Evolutionary conservation across 1,140 invertebrate species (phyloP).

Genomic region (Trichonephila inaurata): DNA sequence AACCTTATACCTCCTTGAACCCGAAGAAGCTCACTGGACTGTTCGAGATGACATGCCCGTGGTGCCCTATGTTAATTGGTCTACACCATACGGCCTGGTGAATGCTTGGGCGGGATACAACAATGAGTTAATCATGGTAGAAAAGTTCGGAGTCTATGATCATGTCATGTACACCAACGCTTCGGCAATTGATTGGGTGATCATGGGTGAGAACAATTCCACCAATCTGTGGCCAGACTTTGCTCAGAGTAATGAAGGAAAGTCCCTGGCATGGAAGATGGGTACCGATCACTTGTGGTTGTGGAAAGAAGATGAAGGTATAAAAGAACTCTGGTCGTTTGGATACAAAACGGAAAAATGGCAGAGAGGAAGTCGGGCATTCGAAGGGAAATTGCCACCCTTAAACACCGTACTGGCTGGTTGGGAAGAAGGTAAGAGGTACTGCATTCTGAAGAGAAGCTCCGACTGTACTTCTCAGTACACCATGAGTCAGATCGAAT

Average conservation of each 20-base stretch:
- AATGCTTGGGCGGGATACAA: conserved; percentile 50
- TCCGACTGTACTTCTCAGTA: conserved; percentile 61
- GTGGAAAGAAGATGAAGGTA: conserved; percentile 52
- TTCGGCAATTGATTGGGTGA: conserved; percentile 52
- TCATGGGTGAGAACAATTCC: conserved; percentile 4
- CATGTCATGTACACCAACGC: conserved; percentile 64
- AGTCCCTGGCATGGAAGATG: conserved; percentile 32
- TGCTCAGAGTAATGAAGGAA: conserved; percentile 20
- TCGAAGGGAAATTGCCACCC: neutral
- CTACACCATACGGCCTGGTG: conserved; percentile 29
- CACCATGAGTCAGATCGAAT: conserved; percentile 28
- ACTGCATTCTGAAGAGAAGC: conserved; percentile 38
- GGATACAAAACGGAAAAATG: conserved; percentile 14
- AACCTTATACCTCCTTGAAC: conserved; percentile 50
- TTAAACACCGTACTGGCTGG: conserved; percentile 12
- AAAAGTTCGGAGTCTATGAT: conserved; percentile 34
- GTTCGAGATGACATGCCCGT: conserved; percentile 45
- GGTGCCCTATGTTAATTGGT: conserved; percentile 46
- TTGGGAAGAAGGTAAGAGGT: conserved; percentile 47
- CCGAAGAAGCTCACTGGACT: conserved; percentile 60
- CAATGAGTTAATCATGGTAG: conserved; percentile 59
- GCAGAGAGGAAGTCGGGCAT: conserved; percentile 20
- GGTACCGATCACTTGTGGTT: conserved; percentile 54
- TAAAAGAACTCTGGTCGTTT: conserved; percentile 28
- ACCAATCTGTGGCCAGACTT: conserved; percentile 55